Evolutionary conservation across 2,113 vertebrate genomes (phyloP).

Genomic region (Toxostoma redivivum): DNA sequence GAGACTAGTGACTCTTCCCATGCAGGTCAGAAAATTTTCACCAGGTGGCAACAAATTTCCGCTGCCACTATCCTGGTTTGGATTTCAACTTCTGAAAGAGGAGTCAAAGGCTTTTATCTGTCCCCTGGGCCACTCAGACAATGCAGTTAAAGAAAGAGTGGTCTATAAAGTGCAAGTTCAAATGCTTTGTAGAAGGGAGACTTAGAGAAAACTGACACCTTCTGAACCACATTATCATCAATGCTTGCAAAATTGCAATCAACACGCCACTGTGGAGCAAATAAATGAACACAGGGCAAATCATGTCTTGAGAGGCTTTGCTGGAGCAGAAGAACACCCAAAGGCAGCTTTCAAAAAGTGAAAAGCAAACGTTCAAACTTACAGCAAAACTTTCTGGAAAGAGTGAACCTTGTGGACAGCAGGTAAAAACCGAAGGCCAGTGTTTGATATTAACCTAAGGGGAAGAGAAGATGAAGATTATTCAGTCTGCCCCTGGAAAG

Average conservation of each 20-base stretch:
- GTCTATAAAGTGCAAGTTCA: not conserved
- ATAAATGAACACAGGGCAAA: not conserved
- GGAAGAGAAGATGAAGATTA: slow-evolving; percentile 6
- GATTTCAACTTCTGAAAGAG: not conserved
- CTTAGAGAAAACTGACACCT: not conserved
- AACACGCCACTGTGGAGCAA: accelerated
- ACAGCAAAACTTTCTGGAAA: slow-evolving; percentile 72
- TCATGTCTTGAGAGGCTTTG: not conserved
- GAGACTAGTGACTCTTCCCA: not conserved
- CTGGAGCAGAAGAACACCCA: not conserved
- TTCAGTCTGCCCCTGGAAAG: not conserved
- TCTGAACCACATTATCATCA: not conserved
- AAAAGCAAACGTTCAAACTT: slow-evolving; percentile 8
- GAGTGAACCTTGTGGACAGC: slow-evolving; percentile 65
- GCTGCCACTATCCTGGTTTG: not conserved
- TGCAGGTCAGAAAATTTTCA: not conserved
- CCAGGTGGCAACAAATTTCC: not conserved
- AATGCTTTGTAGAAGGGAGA: not conserved
- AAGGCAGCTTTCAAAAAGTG: not conserved
- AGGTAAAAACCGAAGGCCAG: slow-evolving; percentile 70
- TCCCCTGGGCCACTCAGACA: not conserved
- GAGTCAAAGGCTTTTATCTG: not conserved
- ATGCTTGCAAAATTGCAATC: not conserved
- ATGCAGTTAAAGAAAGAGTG: not conserved
- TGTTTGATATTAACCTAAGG: slow-evolving; percentile 73